Evolutionary conservation across 1,140 invertebrate genomes (phyloP).

Genomic region (Artemia franciscana): DNA sequence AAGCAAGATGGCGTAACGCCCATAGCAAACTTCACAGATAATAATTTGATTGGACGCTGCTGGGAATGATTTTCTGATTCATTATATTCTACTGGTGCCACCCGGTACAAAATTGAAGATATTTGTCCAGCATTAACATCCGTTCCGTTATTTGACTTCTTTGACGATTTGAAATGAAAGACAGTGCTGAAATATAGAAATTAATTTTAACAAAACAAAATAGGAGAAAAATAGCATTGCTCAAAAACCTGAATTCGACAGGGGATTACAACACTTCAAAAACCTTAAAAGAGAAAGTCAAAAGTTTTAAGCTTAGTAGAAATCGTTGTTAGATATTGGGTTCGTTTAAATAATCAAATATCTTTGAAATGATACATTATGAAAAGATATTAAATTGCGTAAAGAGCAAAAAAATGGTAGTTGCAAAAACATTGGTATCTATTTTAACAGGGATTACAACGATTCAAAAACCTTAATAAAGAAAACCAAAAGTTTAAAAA

Average conservation of each 20-base stretch:
- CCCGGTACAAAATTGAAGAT: slow-evolving; percentile 68
- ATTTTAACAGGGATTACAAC: neutral
- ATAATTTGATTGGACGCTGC: slow-evolving; percentile 39
- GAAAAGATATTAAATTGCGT: no score
- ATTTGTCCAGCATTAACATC: slow-evolving; percentile 95
- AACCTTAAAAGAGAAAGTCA: no score
- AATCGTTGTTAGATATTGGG: no score
- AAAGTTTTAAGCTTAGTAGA: no score
- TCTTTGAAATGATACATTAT: no score
- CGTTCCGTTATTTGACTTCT: slow-evolving; percentile 95
- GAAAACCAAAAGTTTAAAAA: no score
- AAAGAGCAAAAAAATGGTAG: no score
- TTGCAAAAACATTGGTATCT: no score
- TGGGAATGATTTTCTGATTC: slow-evolving; percentile 26
- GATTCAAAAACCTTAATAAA: no score
- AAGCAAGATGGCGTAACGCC: slow-evolving; percentile 33
- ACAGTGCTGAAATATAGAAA: slow-evolving; percentile 33
- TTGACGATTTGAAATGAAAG: slow-evolving; percentile 90
- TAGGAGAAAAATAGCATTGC: neutral
- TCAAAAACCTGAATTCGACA: no score
- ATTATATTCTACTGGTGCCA: slow-evolving; percentile 41
- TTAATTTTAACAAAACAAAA: neutral
- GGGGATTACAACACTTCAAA: no score
- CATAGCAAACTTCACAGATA: slow-evolving; percentile 48
- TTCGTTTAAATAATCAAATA: no score